phyloP scores from a whole-genome alignment of 2,113 vertebrate species.

The Caranx ignobilis region DNA sequence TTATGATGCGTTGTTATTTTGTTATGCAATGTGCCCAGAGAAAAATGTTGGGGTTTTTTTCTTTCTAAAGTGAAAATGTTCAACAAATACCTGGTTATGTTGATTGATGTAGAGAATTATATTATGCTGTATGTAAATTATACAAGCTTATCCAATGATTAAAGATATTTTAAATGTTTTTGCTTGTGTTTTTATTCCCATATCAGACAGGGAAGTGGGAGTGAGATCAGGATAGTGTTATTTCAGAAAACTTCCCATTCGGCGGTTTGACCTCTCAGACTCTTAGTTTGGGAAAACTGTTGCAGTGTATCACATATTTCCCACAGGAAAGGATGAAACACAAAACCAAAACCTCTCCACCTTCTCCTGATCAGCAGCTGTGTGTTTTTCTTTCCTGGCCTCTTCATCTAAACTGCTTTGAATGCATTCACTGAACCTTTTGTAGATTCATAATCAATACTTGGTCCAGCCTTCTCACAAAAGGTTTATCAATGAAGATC shows the following conservation, averaged over 20 bases:
- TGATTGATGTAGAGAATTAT: slow-evolving; percentile 58
- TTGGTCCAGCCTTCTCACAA: slow-evolving; percentile 15
- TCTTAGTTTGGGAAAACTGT: slow-evolving; percentile 21
- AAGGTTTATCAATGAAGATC: slow-evolving; percentile 42
- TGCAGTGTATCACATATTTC: slow-evolving; percentile 34
- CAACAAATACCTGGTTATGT: slow-evolving; percentile 47
- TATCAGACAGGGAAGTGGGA: background rate
- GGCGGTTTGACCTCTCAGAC: background rate
- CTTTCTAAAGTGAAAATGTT: slow-evolving; percentile 55
- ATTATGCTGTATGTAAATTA: slow-evolving; percentile 66
- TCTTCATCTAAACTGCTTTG: slow-evolving; percentile 31
- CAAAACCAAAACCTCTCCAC: slow-evolving; percentile 6
- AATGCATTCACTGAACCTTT: slow-evolving; percentile 36
- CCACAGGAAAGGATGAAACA: slow-evolving; percentile 11
- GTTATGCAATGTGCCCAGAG: slow-evolving; percentile 53
- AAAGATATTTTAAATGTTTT: slow-evolving; percentile 78
- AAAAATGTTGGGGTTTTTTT: slow-evolving; percentile 16
- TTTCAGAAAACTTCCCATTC: background rate
- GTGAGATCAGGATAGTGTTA: background rate
- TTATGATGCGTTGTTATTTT: slow-evolving; percentile 42
- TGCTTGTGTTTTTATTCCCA: slow-evolving; percentile 17
- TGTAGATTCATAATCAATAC: slow-evolving; percentile 59
- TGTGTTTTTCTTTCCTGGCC: slow-evolving; percentile 21
- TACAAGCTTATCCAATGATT: slow-evolving; percentile 68
- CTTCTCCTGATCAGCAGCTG: slow-evolving; percentile 16